Evolutionary conservation across 2,797 vertebrate species (phyloP).

Genomic region (Poeciliopsis infans): DNA sequence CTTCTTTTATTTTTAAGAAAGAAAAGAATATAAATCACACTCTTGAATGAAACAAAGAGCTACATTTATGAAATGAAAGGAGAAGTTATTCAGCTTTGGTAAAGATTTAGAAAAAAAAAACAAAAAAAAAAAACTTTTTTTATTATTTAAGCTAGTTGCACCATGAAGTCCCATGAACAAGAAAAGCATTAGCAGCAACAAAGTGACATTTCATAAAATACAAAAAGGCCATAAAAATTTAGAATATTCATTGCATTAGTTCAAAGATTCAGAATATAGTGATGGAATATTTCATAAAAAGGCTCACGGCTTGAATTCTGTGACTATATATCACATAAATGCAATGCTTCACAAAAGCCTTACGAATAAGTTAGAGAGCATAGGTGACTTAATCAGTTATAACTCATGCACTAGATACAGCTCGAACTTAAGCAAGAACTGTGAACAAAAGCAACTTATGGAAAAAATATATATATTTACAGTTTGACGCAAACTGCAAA

Average conservation of each 20-base stretch:
- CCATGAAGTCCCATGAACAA: constrained; percentile 18
- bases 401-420: neutral
- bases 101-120: neutral
- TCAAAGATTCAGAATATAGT: constrained; percentile 17
- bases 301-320: neutral
- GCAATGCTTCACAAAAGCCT: neutral
- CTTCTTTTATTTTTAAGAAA: neutral
- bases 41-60: neutral
- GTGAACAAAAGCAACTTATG: neutral
- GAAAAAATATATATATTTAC: neutral
- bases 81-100: constrained; percentile 8
- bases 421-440: neutral
- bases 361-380: neutral
- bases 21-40: neutral
- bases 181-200: neutral
- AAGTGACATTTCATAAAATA: neutral
- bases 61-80: constrained; percentile 1
- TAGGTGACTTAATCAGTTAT: neutral
- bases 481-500: neutral
- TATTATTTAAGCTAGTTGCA: constrained; percentile 3
- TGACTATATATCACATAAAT: neutral
- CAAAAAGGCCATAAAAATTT: constrained; percentile 8
- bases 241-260: constrained; percentile 8
- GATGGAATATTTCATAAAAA: neutral
- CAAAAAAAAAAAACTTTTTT: neutral